Conservation (phyloP, 2,888 invertebrate genomes). For the Clivina fossor region DNA sequence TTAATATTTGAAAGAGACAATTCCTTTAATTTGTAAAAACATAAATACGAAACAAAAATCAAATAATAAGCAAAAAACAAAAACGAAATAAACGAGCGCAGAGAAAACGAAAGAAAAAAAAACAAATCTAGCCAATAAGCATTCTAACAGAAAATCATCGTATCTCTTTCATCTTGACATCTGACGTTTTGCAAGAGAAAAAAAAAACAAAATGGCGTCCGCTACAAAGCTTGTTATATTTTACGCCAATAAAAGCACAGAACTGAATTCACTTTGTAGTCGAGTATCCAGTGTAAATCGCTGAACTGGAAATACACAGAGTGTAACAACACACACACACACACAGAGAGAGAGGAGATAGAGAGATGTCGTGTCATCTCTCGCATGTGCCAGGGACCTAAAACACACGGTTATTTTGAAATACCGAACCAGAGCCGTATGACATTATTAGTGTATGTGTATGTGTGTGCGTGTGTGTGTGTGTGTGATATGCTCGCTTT, state of each 20-base stretch:
- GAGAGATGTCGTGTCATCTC: too few species aligned
- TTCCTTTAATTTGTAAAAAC: too few species aligned
- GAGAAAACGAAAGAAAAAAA: slow-evolving; percentile 9
- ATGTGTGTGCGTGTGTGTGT: not conserved
- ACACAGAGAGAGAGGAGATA: too few species aligned
- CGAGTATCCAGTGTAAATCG: not conserved
- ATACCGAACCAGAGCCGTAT: too few species aligned
- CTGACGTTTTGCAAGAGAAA: slow-evolving; percentile 5
- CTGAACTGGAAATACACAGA: not conserved
- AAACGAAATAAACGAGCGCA: not conserved
- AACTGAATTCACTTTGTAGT: slow-evolving; percentile 25
- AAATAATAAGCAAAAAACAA: slow-evolving; percentile 1
- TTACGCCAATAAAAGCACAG: slow-evolving; percentile 27
- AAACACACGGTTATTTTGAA: too few species aligned
- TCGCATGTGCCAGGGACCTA: too few species aligned
- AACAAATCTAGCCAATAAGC: slow-evolving; percentile 16
- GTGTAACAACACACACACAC: not conserved
- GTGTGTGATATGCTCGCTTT: not conserved
- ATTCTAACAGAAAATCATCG: slow-evolving; percentile 15
- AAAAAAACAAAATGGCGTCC: slow-evolving; percentile 22
- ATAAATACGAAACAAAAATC: not conserved
- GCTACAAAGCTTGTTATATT: slow-evolving; percentile 29
- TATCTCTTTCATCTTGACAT: slow-evolving; percentile 19
- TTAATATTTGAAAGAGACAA: too few species aligned
- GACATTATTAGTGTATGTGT: not conserved